Evolutionary conservation across 2,888 invertebrate genomes (phyloP).

Genomic region (Sarcophaga caerulescens): DNA sequence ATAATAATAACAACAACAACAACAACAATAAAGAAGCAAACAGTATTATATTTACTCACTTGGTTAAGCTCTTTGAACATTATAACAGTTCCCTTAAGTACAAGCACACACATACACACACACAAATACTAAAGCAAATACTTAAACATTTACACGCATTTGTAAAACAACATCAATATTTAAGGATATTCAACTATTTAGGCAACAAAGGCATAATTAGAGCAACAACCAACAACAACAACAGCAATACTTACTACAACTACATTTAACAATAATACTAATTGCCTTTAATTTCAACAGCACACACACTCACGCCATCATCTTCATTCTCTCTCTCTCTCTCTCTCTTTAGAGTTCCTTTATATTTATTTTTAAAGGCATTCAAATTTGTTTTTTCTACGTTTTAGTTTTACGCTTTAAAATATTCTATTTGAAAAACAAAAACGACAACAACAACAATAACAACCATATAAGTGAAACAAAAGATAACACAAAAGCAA

Average conservation of each 20-base stretch:
- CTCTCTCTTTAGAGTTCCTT: neutral
- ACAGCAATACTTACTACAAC: neutral
- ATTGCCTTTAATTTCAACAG: neutral
- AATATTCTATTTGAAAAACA: no score
- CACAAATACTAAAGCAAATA: neutral
- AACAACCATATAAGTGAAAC: no score
- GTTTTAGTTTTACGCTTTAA: no score
- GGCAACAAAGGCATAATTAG: neutral
- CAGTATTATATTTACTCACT: neutral
- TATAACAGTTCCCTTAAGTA: neutral
- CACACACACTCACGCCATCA: neutral
- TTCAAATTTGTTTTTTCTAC: no score
- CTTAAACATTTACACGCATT: neutral
- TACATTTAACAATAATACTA: neutral
- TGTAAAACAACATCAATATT: slow-evolving; percentile 6
- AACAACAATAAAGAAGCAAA: slow-evolving; percentile 16
- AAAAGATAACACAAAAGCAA: no score
- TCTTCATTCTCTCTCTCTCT: neutral
- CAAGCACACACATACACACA: neutral
- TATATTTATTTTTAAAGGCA: no score
- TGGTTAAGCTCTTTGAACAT: neutral
- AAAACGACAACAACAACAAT: no score
- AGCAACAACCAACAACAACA: slow-evolving; percentile 7
- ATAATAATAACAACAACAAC: neutral
- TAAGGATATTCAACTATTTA: neutral